A percentile compares a stretch with the other conserved stretches of the same genome.
Conservation (phyloP, 2,888 invertebrate genomes). For the Lepidocyrtoides sp. region DNA sequence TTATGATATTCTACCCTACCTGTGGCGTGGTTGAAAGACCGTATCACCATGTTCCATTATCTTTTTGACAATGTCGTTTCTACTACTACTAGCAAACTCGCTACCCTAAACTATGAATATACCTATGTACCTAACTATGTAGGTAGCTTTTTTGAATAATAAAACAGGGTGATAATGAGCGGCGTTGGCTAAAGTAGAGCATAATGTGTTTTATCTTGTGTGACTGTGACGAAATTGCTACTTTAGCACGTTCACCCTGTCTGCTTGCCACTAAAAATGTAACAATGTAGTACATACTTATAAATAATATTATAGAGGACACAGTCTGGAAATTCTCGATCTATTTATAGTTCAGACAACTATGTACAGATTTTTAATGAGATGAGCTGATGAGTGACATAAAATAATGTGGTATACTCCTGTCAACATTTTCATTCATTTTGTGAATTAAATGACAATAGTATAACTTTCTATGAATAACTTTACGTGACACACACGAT, state of each 20-base stretch:
- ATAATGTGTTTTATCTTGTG: conserved; percentile 38
- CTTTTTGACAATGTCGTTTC: conserved; percentile 8
- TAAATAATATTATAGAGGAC: no score
- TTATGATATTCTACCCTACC: conserved; percentile 16
- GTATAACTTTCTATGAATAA: no score
- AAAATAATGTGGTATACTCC: not conserved
- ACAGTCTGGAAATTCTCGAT: no score
- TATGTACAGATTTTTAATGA: no score
- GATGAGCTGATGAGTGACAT: not conserved
- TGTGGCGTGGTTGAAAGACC: conserved; percentile 56
- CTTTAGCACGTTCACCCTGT: conserved; percentile 35
- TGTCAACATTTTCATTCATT: not conserved
- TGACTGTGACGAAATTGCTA: conserved; percentile 16
- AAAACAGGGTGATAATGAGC: conserved; percentile 56
- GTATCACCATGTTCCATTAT: conserved; percentile 27
- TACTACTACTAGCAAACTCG: not conserved
- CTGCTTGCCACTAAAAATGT: not conserved
- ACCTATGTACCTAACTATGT: no score
- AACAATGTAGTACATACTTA: no score
- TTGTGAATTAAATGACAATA: not conserved
- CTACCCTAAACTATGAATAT: not conserved
- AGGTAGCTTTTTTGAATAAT: conserved; percentile 24
- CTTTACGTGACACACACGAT: no score
- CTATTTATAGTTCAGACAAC: no score
- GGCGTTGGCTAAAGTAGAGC: not conserved